Conservation (phyloP, 2,888 invertebrate species). For the Cephus sareptanus region DNA sequence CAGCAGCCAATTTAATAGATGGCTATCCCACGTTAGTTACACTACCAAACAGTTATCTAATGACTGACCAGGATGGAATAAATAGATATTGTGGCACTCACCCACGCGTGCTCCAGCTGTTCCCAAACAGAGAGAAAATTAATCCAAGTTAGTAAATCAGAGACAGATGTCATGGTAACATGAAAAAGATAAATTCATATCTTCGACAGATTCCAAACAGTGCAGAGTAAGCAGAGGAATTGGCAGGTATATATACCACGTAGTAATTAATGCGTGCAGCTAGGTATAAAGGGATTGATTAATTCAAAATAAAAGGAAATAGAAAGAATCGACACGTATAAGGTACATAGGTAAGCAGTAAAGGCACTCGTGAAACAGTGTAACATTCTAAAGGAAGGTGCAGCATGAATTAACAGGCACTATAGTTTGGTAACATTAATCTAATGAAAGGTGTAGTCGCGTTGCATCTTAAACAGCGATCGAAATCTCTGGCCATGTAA, state of each 20-base stretch:
- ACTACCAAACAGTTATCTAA: background rate
- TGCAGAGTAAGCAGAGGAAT: background rate
- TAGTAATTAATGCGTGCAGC: background rate
- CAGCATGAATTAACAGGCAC: background rate
- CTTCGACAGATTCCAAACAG: background rate
- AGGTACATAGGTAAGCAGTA: background rate
- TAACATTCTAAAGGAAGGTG: background rate
- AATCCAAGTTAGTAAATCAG: slow-evolving; percentile 40
- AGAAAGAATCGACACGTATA: background rate
- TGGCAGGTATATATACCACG: background rate
- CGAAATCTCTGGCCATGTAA: background rate
- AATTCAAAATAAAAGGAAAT: background rate
- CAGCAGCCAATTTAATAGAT: background rate
- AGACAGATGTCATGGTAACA: slow-evolving; percentile 35
- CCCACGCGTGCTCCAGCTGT: slow-evolving; percentile 66
- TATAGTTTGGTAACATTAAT: background rate
- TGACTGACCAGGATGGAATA: background rate
- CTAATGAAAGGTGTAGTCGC: background rate
- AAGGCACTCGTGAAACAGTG: background rate
- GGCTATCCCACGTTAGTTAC: background rate
- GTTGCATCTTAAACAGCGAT: background rate
- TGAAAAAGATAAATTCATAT: slow-evolving; percentile 26
- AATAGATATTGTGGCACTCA: slow-evolving; percentile 49
- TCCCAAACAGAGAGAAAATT: slow-evolving; percentile 59
- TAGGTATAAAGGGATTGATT: background rate